Evolutionary conservation across 2,797 vertebrate species (phyloP).

Genomic region (Anguilla pacifica): DNA sequence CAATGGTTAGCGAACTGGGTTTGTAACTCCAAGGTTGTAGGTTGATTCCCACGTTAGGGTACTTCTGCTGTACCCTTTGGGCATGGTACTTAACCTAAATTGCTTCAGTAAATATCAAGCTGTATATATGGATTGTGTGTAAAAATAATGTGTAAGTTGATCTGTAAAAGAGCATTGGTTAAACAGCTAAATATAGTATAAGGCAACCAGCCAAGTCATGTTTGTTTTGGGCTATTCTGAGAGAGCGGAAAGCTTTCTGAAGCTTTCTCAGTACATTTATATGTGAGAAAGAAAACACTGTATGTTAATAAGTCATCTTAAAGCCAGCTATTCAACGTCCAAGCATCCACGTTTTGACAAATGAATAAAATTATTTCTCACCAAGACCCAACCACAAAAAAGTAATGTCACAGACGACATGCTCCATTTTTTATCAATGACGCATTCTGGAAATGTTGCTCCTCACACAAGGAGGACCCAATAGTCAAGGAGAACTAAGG

Average conservation of each 20-base stretch:
- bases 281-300: neutral
- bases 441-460: neutral
- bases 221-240: neutral
- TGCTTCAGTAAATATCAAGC: neutral
- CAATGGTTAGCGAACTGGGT: neutral
- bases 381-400: neutral
- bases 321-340: neutral
- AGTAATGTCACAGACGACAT: neutral
- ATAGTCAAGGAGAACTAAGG: neutral
- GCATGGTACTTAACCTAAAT: neutral
- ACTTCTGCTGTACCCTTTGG: neutral
- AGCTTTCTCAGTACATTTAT: neutral
- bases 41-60: neutral
- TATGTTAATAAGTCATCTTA: neutral
- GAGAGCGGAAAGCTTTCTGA: neutral
- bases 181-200: neutral
- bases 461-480: neutral
- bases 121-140: neutral
- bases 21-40: neutral
- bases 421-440: neutral
- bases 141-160: neutral
- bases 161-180: neutral
- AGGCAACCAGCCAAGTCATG: neutral
- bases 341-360: neutral
- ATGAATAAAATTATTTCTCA: neutral